Evolutionary conservation across 2,888 invertebrate genomes (phyloP).

Genomic region (Eupithecia exiguata): DNA sequence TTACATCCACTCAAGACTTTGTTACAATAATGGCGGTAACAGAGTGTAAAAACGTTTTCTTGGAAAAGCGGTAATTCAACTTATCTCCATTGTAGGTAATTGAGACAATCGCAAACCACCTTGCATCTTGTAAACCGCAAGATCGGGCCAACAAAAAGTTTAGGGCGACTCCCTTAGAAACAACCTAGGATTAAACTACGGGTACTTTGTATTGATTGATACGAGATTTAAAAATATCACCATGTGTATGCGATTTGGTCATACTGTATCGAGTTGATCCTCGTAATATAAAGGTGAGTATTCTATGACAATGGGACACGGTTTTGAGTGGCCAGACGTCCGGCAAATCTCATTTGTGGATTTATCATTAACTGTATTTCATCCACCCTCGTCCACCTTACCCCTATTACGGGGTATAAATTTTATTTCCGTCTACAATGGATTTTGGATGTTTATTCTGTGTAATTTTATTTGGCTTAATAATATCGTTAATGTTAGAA

Average conservation of each 20-base stretch:
- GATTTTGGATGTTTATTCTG: constrained; percentile 73
- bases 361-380: constrained; percentile 83
- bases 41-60: constrained; percentile 29
- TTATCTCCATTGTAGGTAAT: constrained; percentile 28
- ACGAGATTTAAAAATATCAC: constrained; percentile 46
- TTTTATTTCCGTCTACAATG: constrained; percentile 77
- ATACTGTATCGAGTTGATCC: constrained; percentile 67
- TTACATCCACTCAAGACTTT: constrained; percentile 32
- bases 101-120: constrained; percentile 29
- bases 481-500: constrained; percentile 45
- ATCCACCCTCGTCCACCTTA: constrained; percentile 75
- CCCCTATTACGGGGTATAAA: constrained; percentile 81
- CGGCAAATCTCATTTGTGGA: constrained; percentile 84
- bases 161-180: not conserved
- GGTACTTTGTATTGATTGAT: not conserved
- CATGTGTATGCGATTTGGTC: constrained; percentile 60
- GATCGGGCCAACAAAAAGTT: constrained; percentile 12
- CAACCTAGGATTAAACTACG: not conserved
- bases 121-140: constrained; percentile 23
- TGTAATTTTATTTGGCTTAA: constrained; percentile 60
- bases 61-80: constrained; percentile 30
- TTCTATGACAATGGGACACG: constrained; percentile 77
- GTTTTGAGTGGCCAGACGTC: constrained; percentile 81
- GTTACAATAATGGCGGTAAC: constrained; percentile 32
- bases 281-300: constrained; percentile 80